phyloP scores from a whole-genome alignment of 2,888 invertebrate genomes.

The Diaperis boleti region DNA sequence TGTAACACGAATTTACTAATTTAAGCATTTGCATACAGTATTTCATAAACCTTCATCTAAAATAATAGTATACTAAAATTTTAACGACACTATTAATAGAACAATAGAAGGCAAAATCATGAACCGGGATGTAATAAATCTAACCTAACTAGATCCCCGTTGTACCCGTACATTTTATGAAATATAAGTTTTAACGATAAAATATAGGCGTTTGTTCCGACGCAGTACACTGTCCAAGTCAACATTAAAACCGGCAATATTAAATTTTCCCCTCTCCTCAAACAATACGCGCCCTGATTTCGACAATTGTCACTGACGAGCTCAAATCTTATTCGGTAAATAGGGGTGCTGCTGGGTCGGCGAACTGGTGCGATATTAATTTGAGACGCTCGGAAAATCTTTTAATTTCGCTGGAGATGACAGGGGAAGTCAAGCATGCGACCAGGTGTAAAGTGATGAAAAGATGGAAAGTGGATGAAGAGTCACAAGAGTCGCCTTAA shows the following conservation, averaged over 20 bases:
- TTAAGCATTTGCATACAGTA: no score
- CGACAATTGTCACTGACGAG: conserved; percentile 24
- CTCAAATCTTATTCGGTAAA: conserved; percentile 12
- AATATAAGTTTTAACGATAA: no score
- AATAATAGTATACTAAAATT: no score
- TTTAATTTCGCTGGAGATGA: conserved; percentile 17
- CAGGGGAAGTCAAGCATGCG: conserved; percentile 4
- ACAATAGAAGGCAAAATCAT: no score
- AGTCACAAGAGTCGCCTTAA: neutral
- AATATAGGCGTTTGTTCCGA: no score
- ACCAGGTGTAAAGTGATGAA: conserved; percentile 1
- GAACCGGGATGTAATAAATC: no score
- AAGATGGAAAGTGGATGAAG: neutral
- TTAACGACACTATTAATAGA: no score
- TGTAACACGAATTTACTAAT: no score
- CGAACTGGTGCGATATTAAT: conserved; percentile 17
- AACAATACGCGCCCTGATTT: conserved; percentile 4
- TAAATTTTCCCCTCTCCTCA: neutral
- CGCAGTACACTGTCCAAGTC: conserved; percentile 1
- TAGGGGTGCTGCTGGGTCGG: neutral
- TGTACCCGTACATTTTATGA: no score
- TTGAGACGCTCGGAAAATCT: conserved; percentile 10
- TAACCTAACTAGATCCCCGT: no score
- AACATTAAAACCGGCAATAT: conserved; percentile 3
- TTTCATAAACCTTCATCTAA: no score